These are phyloP conservation scores for Eira barbara DNA, from an alignment of 2,113 vertebrate species.

Conservation along the genomic window DNA sequence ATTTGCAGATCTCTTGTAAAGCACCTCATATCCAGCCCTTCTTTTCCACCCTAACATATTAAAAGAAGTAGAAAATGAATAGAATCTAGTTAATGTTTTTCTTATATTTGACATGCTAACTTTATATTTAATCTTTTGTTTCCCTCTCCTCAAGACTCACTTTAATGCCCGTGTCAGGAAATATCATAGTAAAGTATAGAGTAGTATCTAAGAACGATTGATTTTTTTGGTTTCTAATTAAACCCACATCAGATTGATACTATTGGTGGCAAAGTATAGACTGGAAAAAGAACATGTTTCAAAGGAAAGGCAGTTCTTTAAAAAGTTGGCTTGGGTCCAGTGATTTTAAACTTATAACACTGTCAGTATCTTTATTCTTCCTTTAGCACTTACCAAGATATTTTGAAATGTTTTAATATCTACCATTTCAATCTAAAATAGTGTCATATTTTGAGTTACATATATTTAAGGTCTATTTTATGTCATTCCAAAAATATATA, in stretches of 20 bases:
- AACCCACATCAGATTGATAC: background rate
- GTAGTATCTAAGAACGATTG: background rate
- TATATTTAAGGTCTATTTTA: slow-evolving; percentile 1
- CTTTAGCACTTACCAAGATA: background rate
- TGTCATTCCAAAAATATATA: slow-evolving; percentile 17
- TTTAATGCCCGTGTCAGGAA: background rate
- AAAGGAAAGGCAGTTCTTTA: background rate
- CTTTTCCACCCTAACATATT: background rate
- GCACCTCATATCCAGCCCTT: no score
- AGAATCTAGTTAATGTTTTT: background rate
- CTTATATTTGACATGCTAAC: background rate
- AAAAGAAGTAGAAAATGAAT: background rate
- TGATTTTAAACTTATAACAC: slow-evolving; percentile 2
- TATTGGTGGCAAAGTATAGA: background rate
- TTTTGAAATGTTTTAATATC: background rate
- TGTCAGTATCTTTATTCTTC: background rate
- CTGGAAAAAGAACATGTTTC: background rate
- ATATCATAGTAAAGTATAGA: background rate
- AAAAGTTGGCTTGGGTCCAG: background rate
- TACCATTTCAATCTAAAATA: slow-evolving; percentile 22
- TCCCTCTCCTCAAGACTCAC: background rate
- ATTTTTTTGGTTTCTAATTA: background rate
- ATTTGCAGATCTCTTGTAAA: background rate
- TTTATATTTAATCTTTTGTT: background rate
- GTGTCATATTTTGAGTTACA: background rate